These are phyloP conservation scores for Drosophila longiperda DNA, from an alignment of 2,888 invertebrate genomes.

Conservation along the genomic window DNA sequence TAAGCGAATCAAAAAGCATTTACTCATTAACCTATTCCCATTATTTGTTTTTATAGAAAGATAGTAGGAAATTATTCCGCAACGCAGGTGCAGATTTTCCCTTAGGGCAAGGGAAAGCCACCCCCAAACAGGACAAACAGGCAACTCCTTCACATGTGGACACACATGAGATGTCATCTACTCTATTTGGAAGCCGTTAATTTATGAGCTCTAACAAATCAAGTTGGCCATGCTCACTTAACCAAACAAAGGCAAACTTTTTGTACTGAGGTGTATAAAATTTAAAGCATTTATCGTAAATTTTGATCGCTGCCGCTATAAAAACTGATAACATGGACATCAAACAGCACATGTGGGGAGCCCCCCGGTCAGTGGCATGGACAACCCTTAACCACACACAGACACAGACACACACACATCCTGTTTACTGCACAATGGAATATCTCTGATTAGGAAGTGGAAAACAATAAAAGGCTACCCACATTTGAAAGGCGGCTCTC, in stretches of 20 bases:
- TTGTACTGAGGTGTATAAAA: constrained; percentile 68
- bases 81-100: constrained; percentile 71
- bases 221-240: constrained; percentile 82
- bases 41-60: constrained; percentile 1
- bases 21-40: constrained; percentile 48
- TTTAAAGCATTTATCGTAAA: constrained; percentile 82
- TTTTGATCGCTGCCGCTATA: constrained; percentile 72
- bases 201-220: constrained; percentile 83
- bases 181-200: constrained; percentile 55
- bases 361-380: constrained; percentile 44
- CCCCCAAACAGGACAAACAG: constrained; percentile 11
- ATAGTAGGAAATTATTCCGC: constrained; percentile 3
- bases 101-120: constrained; percentile 43
- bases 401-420: constrained; percentile 42
- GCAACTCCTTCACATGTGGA: constrained; percentile 65
- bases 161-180: constrained; percentile 68
- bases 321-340: constrained; percentile 62
- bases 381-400: constrained; percentile 72
- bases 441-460: constrained; percentile 80
- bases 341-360: constrained; percentile 45
- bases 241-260: constrained; percentile 63
- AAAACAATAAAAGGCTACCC: constrained; percentile 78
- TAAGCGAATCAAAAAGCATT: constrained; percentile 23
- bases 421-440: constrained; percentile 58
- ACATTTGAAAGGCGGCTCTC: constrained; percentile 58